Percentiles rank a stretch among this genome's conserved stretches.
phyloP scores from a whole-genome alignment of 2,888 invertebrate species.

The Spilarctia lutea region DNA sequence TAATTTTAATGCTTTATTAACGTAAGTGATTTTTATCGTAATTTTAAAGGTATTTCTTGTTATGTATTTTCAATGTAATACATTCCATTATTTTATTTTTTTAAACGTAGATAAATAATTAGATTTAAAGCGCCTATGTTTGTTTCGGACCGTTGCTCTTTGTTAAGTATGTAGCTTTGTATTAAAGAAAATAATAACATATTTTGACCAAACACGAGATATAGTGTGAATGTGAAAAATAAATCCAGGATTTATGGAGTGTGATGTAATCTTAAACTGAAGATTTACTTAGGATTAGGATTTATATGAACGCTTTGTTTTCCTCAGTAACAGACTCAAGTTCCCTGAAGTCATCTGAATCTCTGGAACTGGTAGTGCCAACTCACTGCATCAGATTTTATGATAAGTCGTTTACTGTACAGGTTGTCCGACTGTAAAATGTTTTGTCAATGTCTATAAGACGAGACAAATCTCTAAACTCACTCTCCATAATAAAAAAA shows the following conservation, averaged over 20 bases:
- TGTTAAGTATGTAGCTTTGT: background rate
- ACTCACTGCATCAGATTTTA: too few relatives aligned
- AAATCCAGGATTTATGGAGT: background rate
- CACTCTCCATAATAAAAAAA: too few relatives aligned
- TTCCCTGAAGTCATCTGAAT: too few relatives aligned
- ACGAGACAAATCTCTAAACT: too few relatives aligned
- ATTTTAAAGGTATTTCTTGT: background rate
- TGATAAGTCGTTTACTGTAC: too few relatives aligned
- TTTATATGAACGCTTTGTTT: too few relatives aligned
- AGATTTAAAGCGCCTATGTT: background rate
- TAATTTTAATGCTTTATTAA: too few relatives aligned
- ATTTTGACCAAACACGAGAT: background rate
- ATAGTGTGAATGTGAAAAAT: background rate
- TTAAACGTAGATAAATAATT: background rate
- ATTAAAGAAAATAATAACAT: background rate
- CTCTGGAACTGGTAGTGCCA: too few relatives aligned
- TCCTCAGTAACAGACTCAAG: too few relatives aligned
- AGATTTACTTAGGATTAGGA: background rate
- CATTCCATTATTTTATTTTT: background rate
- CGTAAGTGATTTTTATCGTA: background rate
- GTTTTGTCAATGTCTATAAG: too few relatives aligned
- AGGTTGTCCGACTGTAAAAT: too few relatives aligned
- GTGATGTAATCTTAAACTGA: background rate
- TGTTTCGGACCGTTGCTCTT: background rate
- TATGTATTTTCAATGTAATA: background rate